Conservation (phyloP, 2,888 invertebrate species). For the Bhutanitis thaidina region DNA sequence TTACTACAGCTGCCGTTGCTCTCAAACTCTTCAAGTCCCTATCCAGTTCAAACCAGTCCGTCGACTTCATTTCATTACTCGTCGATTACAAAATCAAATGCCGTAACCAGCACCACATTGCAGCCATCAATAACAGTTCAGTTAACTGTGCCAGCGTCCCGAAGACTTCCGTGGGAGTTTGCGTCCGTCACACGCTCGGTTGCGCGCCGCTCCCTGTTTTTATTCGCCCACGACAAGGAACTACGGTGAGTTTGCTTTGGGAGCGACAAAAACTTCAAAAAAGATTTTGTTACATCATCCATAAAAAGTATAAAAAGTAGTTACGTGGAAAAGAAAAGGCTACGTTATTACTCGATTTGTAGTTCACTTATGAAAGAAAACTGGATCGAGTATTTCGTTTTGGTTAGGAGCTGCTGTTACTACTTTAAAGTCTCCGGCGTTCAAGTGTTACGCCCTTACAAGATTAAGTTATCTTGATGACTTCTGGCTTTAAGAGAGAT, state of each 20-base stretch:
- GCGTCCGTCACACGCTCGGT: conserved; percentile 1
- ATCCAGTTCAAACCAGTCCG: too few relatives aligned
- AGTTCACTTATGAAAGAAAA: too few relatives aligned
- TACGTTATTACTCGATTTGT: too few relatives aligned
- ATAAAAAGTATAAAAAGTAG: conserved; percentile 5
- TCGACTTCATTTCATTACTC: too few relatives aligned
- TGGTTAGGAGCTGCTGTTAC: too few relatives aligned
- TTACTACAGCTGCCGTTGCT: too few relatives aligned
- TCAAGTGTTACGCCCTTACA: too few relatives aligned
- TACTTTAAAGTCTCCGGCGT: too few relatives aligned
- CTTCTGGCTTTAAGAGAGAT: too few relatives aligned
- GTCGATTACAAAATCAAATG: conserved; percentile 4
- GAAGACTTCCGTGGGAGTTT: conserved; percentile 18
- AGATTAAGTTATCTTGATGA: too few relatives aligned
- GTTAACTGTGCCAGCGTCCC: conserved; percentile 6
- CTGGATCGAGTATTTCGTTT: too few relatives aligned
- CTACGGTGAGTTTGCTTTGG: conserved; percentile 5
- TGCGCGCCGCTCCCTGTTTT: conserved; percentile 6
- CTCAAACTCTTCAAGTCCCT: too few relatives aligned
- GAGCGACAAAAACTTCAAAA: neutral
- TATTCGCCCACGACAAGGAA: conserved; percentile 5
- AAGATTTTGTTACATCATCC: conserved; percentile 6
- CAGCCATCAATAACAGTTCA: conserved; percentile 8
- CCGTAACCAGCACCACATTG: neutral
- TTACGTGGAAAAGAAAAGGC: neutral